Evolutionary conservation across 2,888 invertebrate species (phyloP).

Genomic region (Cataglyphis cursor): DNA sequence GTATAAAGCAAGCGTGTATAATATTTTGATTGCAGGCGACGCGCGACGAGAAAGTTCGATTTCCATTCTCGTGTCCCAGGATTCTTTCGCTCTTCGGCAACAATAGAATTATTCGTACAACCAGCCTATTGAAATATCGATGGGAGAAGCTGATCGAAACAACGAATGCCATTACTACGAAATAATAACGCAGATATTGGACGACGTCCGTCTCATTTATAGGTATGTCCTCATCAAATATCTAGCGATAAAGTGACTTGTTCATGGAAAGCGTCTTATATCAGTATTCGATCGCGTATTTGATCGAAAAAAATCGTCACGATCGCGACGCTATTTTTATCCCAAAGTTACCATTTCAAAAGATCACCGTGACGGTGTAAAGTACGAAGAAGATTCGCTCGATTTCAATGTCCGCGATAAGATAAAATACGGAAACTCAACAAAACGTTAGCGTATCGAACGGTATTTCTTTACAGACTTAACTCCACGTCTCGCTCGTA

Average conservation of each 20-base stretch:
- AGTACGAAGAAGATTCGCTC: not conserved
- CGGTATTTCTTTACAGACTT: not conserved
- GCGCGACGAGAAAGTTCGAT: constrained; percentile 65
- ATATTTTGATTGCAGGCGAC: constrained; percentile 66
- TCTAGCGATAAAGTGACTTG: constrained; percentile 3
- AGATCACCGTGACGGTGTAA: not conserved
- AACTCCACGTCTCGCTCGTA: not conserved
- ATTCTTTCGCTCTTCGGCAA: constrained; percentile 39
- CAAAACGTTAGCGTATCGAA: not conserved
- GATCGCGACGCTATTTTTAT: not conserved
- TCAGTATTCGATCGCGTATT: not conserved
- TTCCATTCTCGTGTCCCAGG: constrained; percentile 61
- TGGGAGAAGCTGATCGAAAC: not conserved
- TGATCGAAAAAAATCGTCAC: constrained; percentile 2
- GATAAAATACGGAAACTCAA: not conserved
- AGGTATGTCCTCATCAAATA: constrained; percentile 24
- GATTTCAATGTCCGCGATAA: not conserved
- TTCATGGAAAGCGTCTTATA: not conserved
- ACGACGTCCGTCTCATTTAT: not conserved
- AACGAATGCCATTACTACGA: constrained; percentile 19
- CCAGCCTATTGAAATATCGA: constrained; percentile 7
- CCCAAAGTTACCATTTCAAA: not conserved
- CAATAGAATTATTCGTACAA: constrained; percentile 33
- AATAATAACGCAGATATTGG: not conserved
- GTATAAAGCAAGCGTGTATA: constrained; percentile 54